Percentiles rank a stretch among this genome's conserved stretches.
Evolutionary conservation across 2,113 vertebrate species (phyloP).

Genomic region (Pituophis catenifer): DNA sequence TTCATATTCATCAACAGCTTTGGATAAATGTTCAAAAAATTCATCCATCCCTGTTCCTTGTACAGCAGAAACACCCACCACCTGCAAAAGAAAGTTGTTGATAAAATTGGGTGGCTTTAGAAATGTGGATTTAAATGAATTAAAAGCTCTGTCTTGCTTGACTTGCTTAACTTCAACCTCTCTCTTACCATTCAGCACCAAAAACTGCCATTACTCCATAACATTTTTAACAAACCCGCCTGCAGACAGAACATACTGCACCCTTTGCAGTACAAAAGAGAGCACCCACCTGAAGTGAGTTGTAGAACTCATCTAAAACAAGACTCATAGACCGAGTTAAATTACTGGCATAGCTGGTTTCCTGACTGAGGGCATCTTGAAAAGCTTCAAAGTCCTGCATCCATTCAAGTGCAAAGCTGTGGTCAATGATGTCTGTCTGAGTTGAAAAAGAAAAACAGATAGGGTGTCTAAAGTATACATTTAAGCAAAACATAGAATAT

Average conservation of each 20-base stretch:
- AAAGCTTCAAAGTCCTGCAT: slow-evolving; percentile 98
- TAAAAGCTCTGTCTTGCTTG: neutral
- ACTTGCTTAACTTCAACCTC: neutral
- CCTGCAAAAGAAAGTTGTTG: slow-evolving; percentile 69
- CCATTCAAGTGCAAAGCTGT: slow-evolving; percentile 97
- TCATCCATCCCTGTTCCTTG: slow-evolving; percentile 87
- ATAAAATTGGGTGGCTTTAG: neutral
- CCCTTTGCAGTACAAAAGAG: neutral
- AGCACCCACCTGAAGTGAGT: slow-evolving; percentile 80
- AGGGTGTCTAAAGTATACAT: too few relatives aligned
- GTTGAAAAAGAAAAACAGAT: slow-evolving; percentile 27
- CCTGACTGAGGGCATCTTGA: slow-evolving; percentile 94
- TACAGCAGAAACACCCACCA: slow-evolving; percentile 91
- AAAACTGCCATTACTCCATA: neutral
- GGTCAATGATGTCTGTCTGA: slow-evolving; percentile 94
- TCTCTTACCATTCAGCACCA: neutral
- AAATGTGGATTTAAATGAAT: neutral
- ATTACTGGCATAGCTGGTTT: slow-evolving; percentile 91
- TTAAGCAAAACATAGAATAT: neutral
- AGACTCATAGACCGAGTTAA: slow-evolving; percentile 97
- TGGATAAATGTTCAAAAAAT: slow-evolving; percentile 83
- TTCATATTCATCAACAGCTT: slow-evolving; percentile 88
- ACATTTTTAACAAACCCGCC: neutral
- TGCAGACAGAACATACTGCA: neutral
- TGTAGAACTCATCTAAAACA: slow-evolving; percentile 95